Conservation (phyloP, 2,797 vertebrate species). For the Perodicticus potto region DNA sequence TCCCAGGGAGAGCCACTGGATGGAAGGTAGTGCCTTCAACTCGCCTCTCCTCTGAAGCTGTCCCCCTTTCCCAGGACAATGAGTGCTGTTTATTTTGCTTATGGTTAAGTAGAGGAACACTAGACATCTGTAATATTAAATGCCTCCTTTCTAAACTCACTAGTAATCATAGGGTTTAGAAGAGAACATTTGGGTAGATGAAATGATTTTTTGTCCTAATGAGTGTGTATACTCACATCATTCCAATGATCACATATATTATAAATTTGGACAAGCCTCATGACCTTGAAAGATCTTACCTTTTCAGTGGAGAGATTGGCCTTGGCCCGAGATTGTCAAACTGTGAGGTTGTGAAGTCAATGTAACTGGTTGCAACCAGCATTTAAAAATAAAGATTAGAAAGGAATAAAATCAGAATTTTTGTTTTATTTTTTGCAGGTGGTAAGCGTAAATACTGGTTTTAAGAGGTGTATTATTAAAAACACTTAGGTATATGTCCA, state of each 20-base stretch:
- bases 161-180: neutral
- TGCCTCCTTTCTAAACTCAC: neutral
- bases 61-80: no score
- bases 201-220: neutral
- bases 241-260: neutral
- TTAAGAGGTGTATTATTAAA: neutral
- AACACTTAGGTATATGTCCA: neutral
- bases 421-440: neutral
- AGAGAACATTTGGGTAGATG: neutral
- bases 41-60: rapidly evolving
- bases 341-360: neutral
- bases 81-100: neutral
- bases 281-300: neutral
- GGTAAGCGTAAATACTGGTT: neutral
- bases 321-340: neutral
- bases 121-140: neutral
- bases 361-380: neutral
- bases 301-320: neutral
- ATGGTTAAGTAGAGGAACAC: neutral
- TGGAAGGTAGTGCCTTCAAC: neutral
- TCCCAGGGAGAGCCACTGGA: neutral
- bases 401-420: neutral
- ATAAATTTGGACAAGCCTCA: neutral
- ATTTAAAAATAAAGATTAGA: neutral
- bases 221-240: neutral